Percentiles rank a stretch among this genome's conserved stretches.
phyloP scores from a whole-genome alignment of 2,888 invertebrate genomes.

The Drosophila affinis region DNA sequence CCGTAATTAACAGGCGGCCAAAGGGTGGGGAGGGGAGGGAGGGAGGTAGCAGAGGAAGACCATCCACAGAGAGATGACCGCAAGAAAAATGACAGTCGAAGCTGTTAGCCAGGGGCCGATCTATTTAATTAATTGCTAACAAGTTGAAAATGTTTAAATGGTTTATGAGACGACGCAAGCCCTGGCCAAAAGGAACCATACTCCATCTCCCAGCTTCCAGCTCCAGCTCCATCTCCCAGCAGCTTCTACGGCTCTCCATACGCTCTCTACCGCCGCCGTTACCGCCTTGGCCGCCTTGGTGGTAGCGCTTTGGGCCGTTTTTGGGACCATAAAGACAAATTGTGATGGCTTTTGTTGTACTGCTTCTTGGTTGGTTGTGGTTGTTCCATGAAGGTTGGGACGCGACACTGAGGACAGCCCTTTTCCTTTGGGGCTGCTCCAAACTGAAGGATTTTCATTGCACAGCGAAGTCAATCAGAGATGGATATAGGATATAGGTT shows the following conservation, averaged over 20 bases:
- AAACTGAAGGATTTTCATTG: background rate
- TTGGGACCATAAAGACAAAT: constrained; percentile 69
- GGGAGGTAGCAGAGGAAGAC: background rate
- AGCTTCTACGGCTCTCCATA: background rate
- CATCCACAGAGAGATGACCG: constrained; percentile 1
- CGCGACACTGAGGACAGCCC: background rate
- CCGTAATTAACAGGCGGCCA: constrained; percentile 61
- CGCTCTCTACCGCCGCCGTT: too few relatives aligned
- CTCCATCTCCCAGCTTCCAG: background rate
- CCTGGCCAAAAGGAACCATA: background rate
- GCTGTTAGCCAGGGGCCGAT: constrained; percentile 69
- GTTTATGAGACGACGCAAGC: constrained; percentile 56
- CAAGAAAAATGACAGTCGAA: constrained; percentile 66
- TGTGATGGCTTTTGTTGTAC: constrained; percentile 57
- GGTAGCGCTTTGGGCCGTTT: constrained; percentile 58
- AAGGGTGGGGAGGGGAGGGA: background rate
- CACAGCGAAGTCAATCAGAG: background rate
- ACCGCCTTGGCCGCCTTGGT: constrained; percentile 42
- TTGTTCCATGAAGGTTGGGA: background rate
- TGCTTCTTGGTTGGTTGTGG: constrained; percentile 14
- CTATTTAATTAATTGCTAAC: constrained; percentile 81
- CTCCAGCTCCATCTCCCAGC: background rate
- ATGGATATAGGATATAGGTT: background rate
- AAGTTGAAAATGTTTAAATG: constrained; percentile 79
- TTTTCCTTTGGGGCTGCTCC: background rate